phyloP scores from a whole-genome alignment of 1,140 invertebrate genomes.

The Octopus sinensis region DNA sequence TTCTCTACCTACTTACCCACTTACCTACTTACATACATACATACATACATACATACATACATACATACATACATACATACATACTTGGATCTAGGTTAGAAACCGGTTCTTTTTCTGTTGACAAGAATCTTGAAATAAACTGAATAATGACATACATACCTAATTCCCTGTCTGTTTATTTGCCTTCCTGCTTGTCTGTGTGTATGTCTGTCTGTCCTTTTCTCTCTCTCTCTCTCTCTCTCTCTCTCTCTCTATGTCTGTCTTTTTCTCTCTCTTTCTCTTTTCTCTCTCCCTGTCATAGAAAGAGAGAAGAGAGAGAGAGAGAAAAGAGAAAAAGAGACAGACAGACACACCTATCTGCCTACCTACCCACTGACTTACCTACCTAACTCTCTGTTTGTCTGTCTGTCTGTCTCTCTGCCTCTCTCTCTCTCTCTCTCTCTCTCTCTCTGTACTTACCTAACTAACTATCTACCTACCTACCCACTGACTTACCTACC shows the following conservation, averaged over 20 bases:
- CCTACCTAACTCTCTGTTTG: conserved; percentile 16
- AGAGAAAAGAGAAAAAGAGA: too few relatives aligned
- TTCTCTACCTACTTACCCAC: not conserved
- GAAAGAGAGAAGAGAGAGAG: too few relatives aligned
- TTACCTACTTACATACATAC: too few relatives aligned
- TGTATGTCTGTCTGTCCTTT: conserved; percentile 6
- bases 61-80: too few relatives aligned
- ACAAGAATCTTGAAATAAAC: too few relatives aligned
- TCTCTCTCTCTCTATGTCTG: not conserved
- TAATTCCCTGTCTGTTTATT: not conserved
- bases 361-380: not conserved
- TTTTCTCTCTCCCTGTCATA: not conserved
- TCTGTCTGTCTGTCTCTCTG: conserved; percentile 13
- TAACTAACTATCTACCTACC: conserved; percentile 5
- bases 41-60: too few relatives aligned
- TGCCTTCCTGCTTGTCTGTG: not conserved
- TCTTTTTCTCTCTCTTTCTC: not conserved
- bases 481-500: conserved; percentile 14
- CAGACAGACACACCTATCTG: not conserved
- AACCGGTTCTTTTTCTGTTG: too few relatives aligned
- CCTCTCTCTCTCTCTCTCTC: not conserved
- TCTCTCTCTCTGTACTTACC: not conserved
- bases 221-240: not conserved
- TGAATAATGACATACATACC: too few relatives aligned
- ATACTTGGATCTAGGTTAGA: too few relatives aligned